Evolutionary conservation across 64 coral and sea anemone species (phyloP), one percentile per base, ranked within the genome.

Genomic region (Exaiptasia diaphana): DNA sequence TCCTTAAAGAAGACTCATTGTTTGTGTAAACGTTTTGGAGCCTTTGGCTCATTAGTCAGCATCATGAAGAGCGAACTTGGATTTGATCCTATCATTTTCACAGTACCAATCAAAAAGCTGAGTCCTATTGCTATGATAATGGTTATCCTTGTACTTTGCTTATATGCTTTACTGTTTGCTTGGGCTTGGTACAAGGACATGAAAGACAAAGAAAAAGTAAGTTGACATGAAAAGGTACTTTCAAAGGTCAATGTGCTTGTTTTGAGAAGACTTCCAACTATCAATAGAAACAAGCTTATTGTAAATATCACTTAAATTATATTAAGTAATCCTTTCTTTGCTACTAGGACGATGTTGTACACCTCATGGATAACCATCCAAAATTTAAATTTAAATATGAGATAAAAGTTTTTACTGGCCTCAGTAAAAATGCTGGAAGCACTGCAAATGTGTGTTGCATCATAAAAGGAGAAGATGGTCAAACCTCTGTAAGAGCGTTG

Each of bases 181-280:
- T 94, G 86, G 86, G 91, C 86, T 36, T 62, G 86, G 70, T 83
- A 83, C 36, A 77, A 53, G 9, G 91, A 94, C 41, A 38, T 83
- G 27, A 28, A 22, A 48, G 87, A 85, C 38, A 41, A 40, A 28
- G 85, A 78, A 42, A 79, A 83, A 75, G 91, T 88, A 55, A 50
- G 43, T 26, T 18, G 33, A 68, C 23, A 27, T 5, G n/a, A n/a
- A n/a, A n/a, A n/a, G n/a, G n/a, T n/a, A n/a, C n/a, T n/a, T n/a
- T n/a, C n/a, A n/a, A n/a, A n/a, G n/a, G n/a, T n/a, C n/a, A n/a
- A n/a, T n/a, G n/a, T n/a, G n/a, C n/a, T n/a, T n/a, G n/a, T n/a
- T n/a, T n/a, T n/a, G n/a, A n/a, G n/a, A n/a, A n/a, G n/a, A n/a
- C n/a, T n/a, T n/a, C n/a, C n/a, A n/a, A n/a, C n/a, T n/a, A n/a